Conservation (phyloP, 2,797 vertebrate species). For the Pseudochromis fuscus region DNA sequence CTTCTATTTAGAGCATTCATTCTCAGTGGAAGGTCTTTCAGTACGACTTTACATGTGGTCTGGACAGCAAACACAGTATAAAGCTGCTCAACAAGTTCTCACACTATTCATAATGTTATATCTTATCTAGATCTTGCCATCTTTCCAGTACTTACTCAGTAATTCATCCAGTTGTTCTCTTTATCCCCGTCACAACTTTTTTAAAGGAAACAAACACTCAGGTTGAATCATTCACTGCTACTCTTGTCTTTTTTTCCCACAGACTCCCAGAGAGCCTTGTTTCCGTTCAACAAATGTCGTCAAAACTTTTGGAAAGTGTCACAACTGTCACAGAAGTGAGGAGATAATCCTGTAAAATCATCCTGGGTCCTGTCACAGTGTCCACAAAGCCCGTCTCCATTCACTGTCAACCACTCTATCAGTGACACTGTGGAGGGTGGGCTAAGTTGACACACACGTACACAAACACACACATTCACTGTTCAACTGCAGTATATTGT, state of each 20-base stretch:
- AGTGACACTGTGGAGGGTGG: slow-evolving; percentile 37
- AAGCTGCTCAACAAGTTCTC: neutral
- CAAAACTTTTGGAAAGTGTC: slow-evolving; percentile 62
- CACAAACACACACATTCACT: neutral
- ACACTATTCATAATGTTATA: neutral
- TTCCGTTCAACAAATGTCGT: slow-evolving; percentile 27
- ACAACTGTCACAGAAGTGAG: slow-evolving; percentile 57
- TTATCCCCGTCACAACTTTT: slow-evolving; percentile 2
- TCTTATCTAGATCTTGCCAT: neutral
- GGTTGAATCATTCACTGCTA: neutral
- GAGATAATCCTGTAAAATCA: slow-evolving; percentile 58
- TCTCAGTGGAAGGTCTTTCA: too few relatives aligned
- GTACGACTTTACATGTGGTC: too few relatives aligned
- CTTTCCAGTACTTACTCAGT: neutral
- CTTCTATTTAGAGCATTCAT: too few relatives aligned
- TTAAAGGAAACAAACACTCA: slow-evolving; percentile 3
- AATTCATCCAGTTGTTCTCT: slow-evolving; percentile 6
- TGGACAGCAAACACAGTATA: too few relatives aligned
- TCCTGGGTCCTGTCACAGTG: slow-evolving; percentile 52
- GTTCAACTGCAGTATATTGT: slow-evolving; percentile 44
- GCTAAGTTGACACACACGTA: slow-evolving; percentile 27
- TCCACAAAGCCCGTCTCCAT: slow-evolving; percentile 53
- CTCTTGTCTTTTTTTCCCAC: slow-evolving; percentile 1
- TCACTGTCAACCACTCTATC: slow-evolving; percentile 45
- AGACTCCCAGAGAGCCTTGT: slow-evolving; percentile 24